Base-by-base conservation (phyloP, 1,140 invertebrate species). In the Aphaenogaster rudis region DNA sequence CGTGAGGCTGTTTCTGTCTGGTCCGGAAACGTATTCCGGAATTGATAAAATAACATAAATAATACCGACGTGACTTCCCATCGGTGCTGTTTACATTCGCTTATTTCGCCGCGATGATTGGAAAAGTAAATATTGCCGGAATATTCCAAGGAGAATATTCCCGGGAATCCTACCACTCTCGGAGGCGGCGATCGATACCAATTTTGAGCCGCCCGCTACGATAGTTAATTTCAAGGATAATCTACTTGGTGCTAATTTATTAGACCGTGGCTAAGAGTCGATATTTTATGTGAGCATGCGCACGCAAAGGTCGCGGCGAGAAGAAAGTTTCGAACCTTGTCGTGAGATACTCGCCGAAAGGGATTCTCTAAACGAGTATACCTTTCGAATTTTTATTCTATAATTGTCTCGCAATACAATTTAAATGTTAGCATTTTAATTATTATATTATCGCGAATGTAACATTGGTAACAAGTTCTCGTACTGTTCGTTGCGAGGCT, bases 181-280 rank as follows among this genome's bases (percentile, higher is more conserved):
- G 54, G 54, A 39, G 78, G 48, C 17, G 11, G 2, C 63, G 63
- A 50, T 80, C 78, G n/a, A 80, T 80, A 80, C 4, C 7, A 67
- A 80, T 80, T 80, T 80, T 39, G 33, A 80, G n/a, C n/a, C 63
- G 48, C 15, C 33, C 28, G 61, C 9, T n/a, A 48, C 33, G 63
- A 54, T 80, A 52, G 64, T 80, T 80, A 69, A 80, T 80, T 54
- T 69, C 63, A 69, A 80, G 63, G 33, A 80, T 80, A 80, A 80
- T 80, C 78, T 28, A 80, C 78, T 69, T 54, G 48, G 17, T 69
- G 78, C 17, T 80, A 69, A 80, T 80, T 80, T 67, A 52, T 80
- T 80, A 69, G 33, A 28, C 6, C 2, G 48, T n/a, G 76, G 33
- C 6, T 17, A 54, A 54, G n/a, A 63, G 28, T 63, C 72, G 36